Evolutionary conservation across 2,797 vertebrate genomes (phyloP), one percentile per base, ranked within the genome.

Genomic region (Malacoctenus gilli): DNA sequence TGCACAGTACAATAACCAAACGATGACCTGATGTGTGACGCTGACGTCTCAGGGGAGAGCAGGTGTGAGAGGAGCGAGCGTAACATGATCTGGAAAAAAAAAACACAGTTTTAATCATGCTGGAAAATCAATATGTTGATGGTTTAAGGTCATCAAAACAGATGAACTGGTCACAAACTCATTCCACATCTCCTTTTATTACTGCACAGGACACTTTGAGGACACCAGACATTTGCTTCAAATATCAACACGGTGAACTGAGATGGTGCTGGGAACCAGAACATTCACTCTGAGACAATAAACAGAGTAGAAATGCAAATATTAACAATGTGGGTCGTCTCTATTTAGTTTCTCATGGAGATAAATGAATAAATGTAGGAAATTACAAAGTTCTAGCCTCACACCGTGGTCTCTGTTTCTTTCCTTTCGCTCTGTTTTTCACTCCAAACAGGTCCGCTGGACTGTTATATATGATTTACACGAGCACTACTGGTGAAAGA

Each of bases 211-310:
- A 28, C 5, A 28, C 6, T 9, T 28, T 28, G 25, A 6, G 25
- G 25, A 22, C 12, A 59, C 53, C 62, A 72, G 68, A 84, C 57
- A 28, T 80, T 72, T 73, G 22, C 43, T 20, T 77, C 50, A 68
- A 72, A 59, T 67, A 71, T 82, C 63, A 75, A 21, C 57, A 54
- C 5, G 25, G 25, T 28, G 5, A 1, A 28, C 25, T 28, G 46
- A 35, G 42, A 76, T n/a, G 40, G 32, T 28, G 59, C 50, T 37
- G 28, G n/a, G 18, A 32, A 31, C 25, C 42, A 37, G 20, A 76
- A 56, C 63, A 62, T 59, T 53, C 31, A 8, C 35, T 34, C 31
- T 42, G 8, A 54, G 38, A 47, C 18, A 70, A 78, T 30, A 73
- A 54, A 75, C 59, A 31, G 23, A 32, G 42, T 20, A 47, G 30